Base-by-base conservation (phyloP, 2,888 invertebrate species). In the Belgica antarctica region DNA sequence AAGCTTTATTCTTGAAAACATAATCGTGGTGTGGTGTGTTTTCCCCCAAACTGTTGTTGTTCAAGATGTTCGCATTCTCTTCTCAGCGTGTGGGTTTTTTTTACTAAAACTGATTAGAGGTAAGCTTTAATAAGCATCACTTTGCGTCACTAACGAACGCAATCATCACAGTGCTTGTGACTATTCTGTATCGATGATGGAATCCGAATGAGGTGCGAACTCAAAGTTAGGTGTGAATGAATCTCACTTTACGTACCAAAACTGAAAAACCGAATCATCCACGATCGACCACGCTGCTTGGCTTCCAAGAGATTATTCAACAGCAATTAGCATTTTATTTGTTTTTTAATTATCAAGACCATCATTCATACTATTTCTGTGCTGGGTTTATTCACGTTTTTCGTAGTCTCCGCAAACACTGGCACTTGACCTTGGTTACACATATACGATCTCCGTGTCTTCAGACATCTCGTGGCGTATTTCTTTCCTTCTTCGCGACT, bases 321-420 rank as follows among this genome's bases (percentile, higher is more conserved):
- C 17, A 5, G 17, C 22, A 52, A 52, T 52, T 52, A 52, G 52
- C 22, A 52, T 52, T 52, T 52, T 52, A 52, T 52, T 52, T 52
- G 52, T n/a, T 52, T 52, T 52, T 22, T 52, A 7, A 52, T 52
- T 52, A 52, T 17, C 3, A n/a, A 22, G 3, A 17, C 12, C n/a
- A 17, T 17, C 17, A 17, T 52, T 17, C 5, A 31, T 31, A n/a
- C n/a, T 22, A 22, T 52, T 52, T 52, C 41, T 12, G 41, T n/a
- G 34, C 12, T 31, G 52, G n/a, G 22, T 52, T 52, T 52, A n/a
- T 52, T 22, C 22, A 22, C 52, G 22, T 22, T 7, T 3, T 8
- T 52, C 3, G 52, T 31, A 31, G 12, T 5, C 34, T 31, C 12
- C 12, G 22, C 52, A 52, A 22, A 52, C 52, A 22, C n/a, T 17